A percentile compares a stretch with the other conserved stretches of the same genome.
Evolutionary conservation across 2,113 vertebrate species (phyloP).

Genomic region (Urocynchramus pylzowi): DNA sequence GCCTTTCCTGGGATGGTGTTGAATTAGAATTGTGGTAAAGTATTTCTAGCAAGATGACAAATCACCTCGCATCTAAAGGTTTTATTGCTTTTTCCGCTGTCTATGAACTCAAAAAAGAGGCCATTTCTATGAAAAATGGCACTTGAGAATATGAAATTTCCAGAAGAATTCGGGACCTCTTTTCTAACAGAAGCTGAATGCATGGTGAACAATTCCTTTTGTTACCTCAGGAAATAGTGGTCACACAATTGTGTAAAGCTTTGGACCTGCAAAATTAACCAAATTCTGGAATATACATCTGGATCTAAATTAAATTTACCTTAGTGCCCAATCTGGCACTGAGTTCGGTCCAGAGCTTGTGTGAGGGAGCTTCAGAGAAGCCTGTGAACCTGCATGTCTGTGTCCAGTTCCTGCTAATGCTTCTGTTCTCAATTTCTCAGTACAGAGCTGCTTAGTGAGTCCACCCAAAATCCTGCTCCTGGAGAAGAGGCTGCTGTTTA

Average conservation of each 20-base stretch:
- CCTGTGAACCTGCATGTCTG: neutral
- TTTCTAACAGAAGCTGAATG: neutral
- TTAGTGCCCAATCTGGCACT: neutral
- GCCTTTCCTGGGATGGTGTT: conserved; percentile 24
- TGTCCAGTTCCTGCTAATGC: neutral
- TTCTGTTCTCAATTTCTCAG: neutral
- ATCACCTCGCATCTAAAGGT: conserved; percentile 14
- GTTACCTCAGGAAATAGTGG: neutral
- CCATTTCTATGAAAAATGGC: conserved; percentile 40
- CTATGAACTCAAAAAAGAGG: conserved; percentile 23
- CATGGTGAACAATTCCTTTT: neutral
- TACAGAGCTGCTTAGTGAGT: neutral
- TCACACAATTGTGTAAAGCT: neutral
- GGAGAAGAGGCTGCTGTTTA: neutral
- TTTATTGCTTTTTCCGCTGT: conserved; percentile 54
- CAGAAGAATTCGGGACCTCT: neutral
- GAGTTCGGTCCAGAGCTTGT: neutral
- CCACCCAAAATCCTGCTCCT: neutral
- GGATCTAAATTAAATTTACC: neutral
- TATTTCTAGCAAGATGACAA: conserved; percentile 54
- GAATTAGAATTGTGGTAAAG: conserved; percentile 39
- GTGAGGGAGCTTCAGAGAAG: neutral
- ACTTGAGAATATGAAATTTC: conserved; percentile 1
- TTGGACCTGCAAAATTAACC: neutral
- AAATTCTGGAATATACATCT: neutral